phyloP scores from a whole-genome alignment of 2,113 vertebrate genomes.

The Melanostigma gelatinosum region DNA sequence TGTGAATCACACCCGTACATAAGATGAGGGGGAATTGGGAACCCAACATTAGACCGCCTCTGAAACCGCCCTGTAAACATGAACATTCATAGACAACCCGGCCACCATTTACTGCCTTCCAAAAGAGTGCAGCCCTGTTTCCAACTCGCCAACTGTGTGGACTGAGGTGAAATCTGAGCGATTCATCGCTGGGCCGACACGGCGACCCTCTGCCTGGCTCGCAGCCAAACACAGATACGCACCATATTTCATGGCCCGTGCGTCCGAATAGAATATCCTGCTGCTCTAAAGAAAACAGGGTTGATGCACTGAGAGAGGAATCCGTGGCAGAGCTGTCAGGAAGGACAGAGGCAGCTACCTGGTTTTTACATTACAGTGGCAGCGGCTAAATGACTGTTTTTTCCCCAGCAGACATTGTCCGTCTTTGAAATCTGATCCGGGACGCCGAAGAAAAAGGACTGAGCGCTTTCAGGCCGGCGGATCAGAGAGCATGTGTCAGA shows the following conservation, averaged over 20 bases:
- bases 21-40: neutral
- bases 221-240: conserved; percentile 86
- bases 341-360: conserved; percentile 81
- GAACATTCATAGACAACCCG: neutral
- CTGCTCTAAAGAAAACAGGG: conserved; percentile 96
- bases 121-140: conserved; percentile 12
- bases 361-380: conserved; percentile 87
- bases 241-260: conserved; percentile 91
- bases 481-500: conserved; percentile 47
- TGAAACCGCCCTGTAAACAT: neutral
- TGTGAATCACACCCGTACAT: neutral
- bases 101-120: neutral
- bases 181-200: conserved; percentile 16
- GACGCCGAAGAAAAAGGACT: conserved; percentile 76
- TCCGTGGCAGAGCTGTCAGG: conserved; percentile 89
- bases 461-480: conserved; percentile 71
- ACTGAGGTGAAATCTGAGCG: conserved; percentile 39
- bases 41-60: neutral
- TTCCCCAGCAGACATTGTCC: conserved; percentile 78
- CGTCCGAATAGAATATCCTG: conserved; percentile 92
- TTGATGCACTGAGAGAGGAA: conserved; percentile 89
- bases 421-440: conserved; percentile 85
- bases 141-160: neutral
- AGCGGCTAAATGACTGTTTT: conserved; percentile 80
- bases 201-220: conserved; percentile 78